These are phyloP conservation scores for Gila orcuttii DNA, from an alignment of 2,113 vertebrate genomes.

Conservation along the genomic window DNA sequence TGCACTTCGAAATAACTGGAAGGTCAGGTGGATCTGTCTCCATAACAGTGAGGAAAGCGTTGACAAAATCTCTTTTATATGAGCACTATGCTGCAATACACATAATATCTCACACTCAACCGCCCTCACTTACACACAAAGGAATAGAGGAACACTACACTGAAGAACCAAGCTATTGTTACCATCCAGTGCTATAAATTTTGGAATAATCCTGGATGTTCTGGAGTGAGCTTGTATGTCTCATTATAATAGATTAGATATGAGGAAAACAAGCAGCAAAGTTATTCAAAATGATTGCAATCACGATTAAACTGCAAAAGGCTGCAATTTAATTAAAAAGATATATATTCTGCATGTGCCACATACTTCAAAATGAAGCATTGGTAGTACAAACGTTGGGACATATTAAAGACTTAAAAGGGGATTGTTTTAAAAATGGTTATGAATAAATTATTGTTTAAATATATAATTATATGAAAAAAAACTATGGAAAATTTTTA, in stretches of 20 bases:
- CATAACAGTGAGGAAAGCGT: conserved; percentile 16
- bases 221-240: background rate
- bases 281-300: background rate
- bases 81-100: conserved; percentile 8
- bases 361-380: background rate
- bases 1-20: conserved; percentile 13
- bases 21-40: conserved; percentile 40
- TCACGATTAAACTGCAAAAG: background rate
- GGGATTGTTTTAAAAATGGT: background rate
- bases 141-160: conserved; percentile 10
- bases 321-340: background rate
- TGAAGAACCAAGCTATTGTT: background rate
- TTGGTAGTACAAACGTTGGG: background rate
- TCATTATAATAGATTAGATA: background rate
- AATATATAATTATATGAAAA: background rate
- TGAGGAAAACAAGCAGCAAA: background rate
- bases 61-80: conserved; percentile 38
- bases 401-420: background rate
- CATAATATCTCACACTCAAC: conserved; percentile 20
- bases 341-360: conserved; percentile 5
- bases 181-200: background rate
- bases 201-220: background rate
- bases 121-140: background rate
- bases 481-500: background rate
- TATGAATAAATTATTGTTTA: background rate